Base-by-base conservation (phyloP, 1,140 invertebrate genomes). In the Drosophila punjabiensis region DNA sequence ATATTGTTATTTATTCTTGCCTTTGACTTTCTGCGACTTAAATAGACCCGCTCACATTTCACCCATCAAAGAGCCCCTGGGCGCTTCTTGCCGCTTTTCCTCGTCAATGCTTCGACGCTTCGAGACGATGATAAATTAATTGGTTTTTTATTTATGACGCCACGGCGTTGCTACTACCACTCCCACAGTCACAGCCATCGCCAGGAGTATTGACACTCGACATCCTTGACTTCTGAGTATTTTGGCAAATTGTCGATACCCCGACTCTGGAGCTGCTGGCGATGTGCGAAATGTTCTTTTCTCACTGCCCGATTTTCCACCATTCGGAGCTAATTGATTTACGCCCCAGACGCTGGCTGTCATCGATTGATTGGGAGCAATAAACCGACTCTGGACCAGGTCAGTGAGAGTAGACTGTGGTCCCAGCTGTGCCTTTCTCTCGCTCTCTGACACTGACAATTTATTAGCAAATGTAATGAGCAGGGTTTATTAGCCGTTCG, bases 401-500 rank as follows among this genome's bases (percentile, higher is more conserved):
- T 76, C 66, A 59, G 50, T 50, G 68, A 35, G 64, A 53, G 56
- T 33, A 50, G 55, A 16, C 18, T 16, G 37, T 48, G 56, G 33
- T 20, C 30, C 32, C 68, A 56, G 4, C 52, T 53, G 52, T 33
- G 20, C 3, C 30, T 7, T 16, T 32, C 50, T 32, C 28, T 0
- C 48, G 35, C 4, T 37, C 66, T 24, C 24, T 24, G 24, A 24
- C 24, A 24, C 24, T 56, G 75, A 68, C 86, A 89, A 89, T 89
- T 89, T 89, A 89, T 90, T 89, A 90, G 86, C 58, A 82, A 83
- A 69, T 89, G 86, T 89, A 89, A 89, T 89, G 85, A 90, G 86
- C 70, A 79, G 68, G 81, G 85, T 85, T 89, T 89, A 89, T 89
- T 85, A 74, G 73, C 50, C 55, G 53, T 14, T 76, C 78, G 71